Evolutionary conservation across 2,797 vertebrate species (phyloP).

Genomic region (Dermochelys coriacea): DNA sequence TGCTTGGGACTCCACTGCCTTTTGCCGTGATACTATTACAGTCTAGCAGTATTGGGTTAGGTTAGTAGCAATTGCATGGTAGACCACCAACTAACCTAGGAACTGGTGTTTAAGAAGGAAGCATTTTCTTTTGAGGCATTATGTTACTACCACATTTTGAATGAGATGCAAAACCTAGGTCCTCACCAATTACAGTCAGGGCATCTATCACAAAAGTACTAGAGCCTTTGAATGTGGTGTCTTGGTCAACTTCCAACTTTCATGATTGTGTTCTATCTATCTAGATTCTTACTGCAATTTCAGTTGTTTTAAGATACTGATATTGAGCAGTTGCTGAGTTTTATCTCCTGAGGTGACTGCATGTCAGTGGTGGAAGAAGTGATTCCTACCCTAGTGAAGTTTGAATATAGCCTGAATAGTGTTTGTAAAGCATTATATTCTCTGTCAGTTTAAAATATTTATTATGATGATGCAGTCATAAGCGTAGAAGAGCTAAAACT

Average conservation of each 20-base stretch:
- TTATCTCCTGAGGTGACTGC: background rate
- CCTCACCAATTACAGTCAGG: background rate
- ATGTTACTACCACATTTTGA: fast-evolving
- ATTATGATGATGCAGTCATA: background rate
- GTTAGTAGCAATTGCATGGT: background rate
- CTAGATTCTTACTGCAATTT: background rate
- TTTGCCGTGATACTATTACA: too few species aligned
- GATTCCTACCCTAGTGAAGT: background rate
- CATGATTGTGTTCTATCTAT: background rate
- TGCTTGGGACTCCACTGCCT: too few species aligned
- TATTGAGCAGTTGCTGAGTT: background rate
- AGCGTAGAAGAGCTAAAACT: background rate
- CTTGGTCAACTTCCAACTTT: background rate
- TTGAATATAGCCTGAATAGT: background rate
- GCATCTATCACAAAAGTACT: background rate
- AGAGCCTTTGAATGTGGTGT: background rate
- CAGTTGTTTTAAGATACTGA: background rate
- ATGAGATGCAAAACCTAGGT: background rate
- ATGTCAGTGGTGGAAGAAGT: background rate
- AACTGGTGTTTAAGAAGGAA: too few species aligned
- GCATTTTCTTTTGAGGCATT: too few species aligned
- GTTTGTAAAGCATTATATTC: background rate
- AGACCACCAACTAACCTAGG: background rate
- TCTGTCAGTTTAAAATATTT: background rate
- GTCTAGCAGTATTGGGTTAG: background rate